Evolutionary conservation across 1,140 invertebrate species (phyloP).

Genomic region (Papilio polyxenes): DNA sequence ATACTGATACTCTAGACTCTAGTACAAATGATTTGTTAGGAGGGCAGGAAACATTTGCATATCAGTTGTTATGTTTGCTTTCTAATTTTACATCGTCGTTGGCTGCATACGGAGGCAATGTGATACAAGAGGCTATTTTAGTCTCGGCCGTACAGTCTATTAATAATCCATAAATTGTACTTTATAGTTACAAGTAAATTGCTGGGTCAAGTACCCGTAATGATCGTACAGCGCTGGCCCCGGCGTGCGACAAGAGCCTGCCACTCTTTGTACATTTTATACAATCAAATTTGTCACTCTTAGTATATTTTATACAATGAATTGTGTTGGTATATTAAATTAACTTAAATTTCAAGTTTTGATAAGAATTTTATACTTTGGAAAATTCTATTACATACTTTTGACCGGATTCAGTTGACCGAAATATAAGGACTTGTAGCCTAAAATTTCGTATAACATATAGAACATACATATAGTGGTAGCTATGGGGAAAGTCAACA

Average conservation of each 20-base stretch:
- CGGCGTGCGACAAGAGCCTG: conserved; percentile 43
- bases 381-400: no score
- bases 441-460: neutral
- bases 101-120: conserved; percentile 32
- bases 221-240: conserved; percentile 50
- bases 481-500: neutral
- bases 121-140: conserved; percentile 62
- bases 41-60: neutral
- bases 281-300: neutral
- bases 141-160: conserved; percentile 59
- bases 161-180: conserved; percentile 72
- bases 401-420: no score
- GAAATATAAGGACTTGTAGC: no score
- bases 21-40: neutral
- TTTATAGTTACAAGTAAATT: conserved; percentile 73
- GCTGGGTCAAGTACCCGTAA: conserved; percentile 67
- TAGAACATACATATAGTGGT: neutral
- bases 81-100: conserved; percentile 30
- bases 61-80: neutral
- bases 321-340: neutral
- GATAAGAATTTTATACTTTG: neutral
- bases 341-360: neutral
- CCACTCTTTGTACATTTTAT: conserved; percentile 10
- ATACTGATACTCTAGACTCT: no score
- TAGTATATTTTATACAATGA: neutral